These are phyloP conservation scores for Coryphaenoides rupestris DNA, from an alignment of 2,113 vertebrate genomes.

Conservation along the genomic window DNA sequence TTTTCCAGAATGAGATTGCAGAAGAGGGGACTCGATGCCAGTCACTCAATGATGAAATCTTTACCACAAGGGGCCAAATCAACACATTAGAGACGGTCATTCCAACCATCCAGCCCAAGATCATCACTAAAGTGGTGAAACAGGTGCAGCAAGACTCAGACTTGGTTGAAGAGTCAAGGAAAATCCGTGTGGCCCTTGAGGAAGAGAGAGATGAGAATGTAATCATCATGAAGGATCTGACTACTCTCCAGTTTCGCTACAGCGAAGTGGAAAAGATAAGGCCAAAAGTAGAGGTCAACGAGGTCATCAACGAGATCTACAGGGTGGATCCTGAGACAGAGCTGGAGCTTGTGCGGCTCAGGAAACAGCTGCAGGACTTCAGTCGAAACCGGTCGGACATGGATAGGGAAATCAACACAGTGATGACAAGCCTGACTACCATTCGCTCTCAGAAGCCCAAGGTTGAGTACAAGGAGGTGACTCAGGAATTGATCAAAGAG, in stretches of 20 bases:
- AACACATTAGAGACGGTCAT: conserved; percentile 83
- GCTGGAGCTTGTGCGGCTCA: conserved; percentile 76
- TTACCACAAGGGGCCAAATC: conserved; percentile 72
- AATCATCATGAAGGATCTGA: conserved; percentile 71
- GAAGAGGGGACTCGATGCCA: conserved; percentile 71
- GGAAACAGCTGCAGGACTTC: conserved; percentile 75
- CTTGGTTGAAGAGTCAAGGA: conserved; percentile 75
- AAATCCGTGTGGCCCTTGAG: conserved; percentile 73
- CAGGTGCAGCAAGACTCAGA: conserved; percentile 84
- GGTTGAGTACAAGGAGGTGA: conserved; percentile 86
- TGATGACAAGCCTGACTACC: conserved; percentile 67
- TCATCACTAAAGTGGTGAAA: conserved; percentile 88
- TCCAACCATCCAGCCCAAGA: conserved; percentile 82
- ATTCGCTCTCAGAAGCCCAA: conserved; percentile 82
- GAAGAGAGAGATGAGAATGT: conserved; percentile 75
- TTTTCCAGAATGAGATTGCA: conserved; percentile 72
- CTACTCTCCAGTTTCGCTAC: conserved; percentile 70
- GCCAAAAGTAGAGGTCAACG: conserved; percentile 83
- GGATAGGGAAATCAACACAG: conserved; percentile 69
- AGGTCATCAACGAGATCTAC: conserved; percentile 85
- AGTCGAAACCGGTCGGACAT: conserved; percentile 51
- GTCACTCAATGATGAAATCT: conserved; percentile 66
- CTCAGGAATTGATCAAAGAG: conserved; percentile 84
- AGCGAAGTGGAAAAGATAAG: conserved; percentile 68
- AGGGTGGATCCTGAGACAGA: conserved; percentile 85